Conservation (phyloP, 1,140 invertebrate species). For the Tyrophagus putrescentiae region DNA sequence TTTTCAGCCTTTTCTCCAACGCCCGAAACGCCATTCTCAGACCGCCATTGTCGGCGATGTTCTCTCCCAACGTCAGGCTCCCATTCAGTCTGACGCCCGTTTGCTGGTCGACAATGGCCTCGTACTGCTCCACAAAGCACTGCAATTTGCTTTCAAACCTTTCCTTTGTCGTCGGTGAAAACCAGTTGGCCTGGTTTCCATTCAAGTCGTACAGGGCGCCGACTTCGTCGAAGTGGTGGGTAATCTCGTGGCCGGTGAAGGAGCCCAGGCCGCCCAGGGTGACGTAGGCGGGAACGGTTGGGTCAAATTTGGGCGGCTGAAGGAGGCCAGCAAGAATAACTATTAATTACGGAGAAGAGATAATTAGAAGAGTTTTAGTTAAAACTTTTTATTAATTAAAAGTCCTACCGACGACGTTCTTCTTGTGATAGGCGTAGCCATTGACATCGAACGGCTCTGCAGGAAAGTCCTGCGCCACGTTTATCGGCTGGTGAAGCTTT, state of each 20-base stretch:
- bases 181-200: slow-evolving; percentile 39
- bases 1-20: slow-evolving; percentile 26
- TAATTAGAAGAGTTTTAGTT: not conserved
- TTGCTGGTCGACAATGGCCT: not conserved
- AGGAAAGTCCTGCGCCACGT: no score
- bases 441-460: slow-evolving; percentile 43
- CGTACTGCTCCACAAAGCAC: slow-evolving; percentile 34
- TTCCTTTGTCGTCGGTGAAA: slow-evolving; percentile 28
- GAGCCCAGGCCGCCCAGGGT: slow-evolving; percentile 45
- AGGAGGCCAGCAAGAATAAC: slow-evolving; percentile 40
- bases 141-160: slow-evolving; percentile 25
- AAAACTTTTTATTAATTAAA: slow-evolving; percentile 12
- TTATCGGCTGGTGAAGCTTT: no score
- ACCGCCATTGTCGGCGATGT: slow-evolving; percentile 46
- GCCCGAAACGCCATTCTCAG: slow-evolving; percentile 42
- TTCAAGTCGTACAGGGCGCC: slow-evolving; percentile 53
- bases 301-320: slow-evolving; percentile 39
- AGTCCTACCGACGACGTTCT: slow-evolving; percentile 37
- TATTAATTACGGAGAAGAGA: not conserved
- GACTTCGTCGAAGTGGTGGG: slow-evolving; percentile 38
- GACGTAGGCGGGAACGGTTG: slow-evolving; percentile 36
- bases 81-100: no score
- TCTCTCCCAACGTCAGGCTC: slow-evolving; percentile 35
- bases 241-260: slow-evolving; percentile 30
- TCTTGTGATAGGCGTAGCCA: slow-evolving; percentile 31